Evolutionary conservation across 1,140 invertebrate genomes (phyloP).

Genomic region (Drosophila repletoides): DNA sequence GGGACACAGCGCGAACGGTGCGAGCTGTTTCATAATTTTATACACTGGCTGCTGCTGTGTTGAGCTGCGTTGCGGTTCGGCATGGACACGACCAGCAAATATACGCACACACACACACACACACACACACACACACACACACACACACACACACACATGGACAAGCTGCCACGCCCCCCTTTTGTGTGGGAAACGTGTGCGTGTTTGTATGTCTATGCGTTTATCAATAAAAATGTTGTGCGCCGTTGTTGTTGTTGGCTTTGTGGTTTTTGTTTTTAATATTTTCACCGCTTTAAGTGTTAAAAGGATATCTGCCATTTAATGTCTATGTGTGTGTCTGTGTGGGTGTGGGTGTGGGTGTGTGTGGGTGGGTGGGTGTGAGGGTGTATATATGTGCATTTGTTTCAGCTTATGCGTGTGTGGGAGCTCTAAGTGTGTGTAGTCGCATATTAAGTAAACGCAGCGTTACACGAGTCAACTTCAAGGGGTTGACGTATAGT

Average conservation of each 20-base stretch:
- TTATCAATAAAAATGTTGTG: slow-evolving; percentile 75
- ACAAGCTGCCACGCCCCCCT: background rate
- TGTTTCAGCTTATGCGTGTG: no score
- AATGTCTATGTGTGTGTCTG: slow-evolving; percentile 42
- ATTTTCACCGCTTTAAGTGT: slow-evolving; percentile 80
- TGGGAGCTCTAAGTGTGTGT: slow-evolving; percentile 38
- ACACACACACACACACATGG: slow-evolving; percentile 6
- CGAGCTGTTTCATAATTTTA: slow-evolving; percentile 77
- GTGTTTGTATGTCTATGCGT: slow-evolving; percentile 58
- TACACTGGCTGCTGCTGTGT: slow-evolving; percentile 73
- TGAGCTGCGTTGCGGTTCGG: slow-evolving; percentile 69
- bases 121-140: background rate
- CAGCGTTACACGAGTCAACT: slow-evolving; percentile 45
- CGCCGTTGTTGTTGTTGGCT: slow-evolving; percentile 48
- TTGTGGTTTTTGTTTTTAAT: slow-evolving; percentile 80
- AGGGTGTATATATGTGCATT: slow-evolving; percentile 25
- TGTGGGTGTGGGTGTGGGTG: slow-evolving; percentile 13
- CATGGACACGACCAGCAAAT: slow-evolving; percentile 60
- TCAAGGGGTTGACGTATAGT: slow-evolving; percentile 16
- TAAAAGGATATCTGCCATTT: slow-evolving; percentile 80
- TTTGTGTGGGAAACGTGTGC: slow-evolving; percentile 14
- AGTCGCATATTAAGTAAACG: slow-evolving; percentile 66
- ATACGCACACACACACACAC: slow-evolving; percentile 9
- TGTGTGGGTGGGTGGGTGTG: slow-evolving; percentile 9
- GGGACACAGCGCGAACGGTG: slow-evolving; percentile 47